Evolutionary conservation across 2,113 vertebrate species (phyloP), one percentile per base, ranked within the genome.

Genomic region (Pavo muticus): DNA sequence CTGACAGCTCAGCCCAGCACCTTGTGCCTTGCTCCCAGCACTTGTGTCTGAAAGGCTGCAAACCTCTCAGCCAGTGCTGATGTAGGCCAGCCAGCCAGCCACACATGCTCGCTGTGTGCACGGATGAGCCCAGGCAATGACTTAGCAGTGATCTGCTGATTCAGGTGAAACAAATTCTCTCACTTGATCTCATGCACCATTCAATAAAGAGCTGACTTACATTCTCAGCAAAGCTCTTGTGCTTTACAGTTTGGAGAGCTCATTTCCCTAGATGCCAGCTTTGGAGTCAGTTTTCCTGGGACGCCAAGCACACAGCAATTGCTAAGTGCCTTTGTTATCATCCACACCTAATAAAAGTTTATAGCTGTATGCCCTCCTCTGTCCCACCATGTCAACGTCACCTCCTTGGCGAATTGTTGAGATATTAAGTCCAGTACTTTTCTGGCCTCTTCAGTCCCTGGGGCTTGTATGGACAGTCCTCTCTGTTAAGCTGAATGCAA

Each of bases 261-360:
- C 52, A 4, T 93, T 86, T 96, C 69, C 69, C 79, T 25, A 18
- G 60, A 25, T 88, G 29, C 79, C 47, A 48, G 56, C n/a, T 80
- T 75, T 87, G 85, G 69, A 90, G 75, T 90, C 91, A 78, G 72
- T 86, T 75, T 88, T 96, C 47, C 61, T 83, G 88, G 86, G 85
- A 91, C 3, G 2, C 87, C 82, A 83, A 93, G 78, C 75, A 60
- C 64, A 30, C 24, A 59, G 59, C 4, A 8, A 39, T 91, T 61
- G 10, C 65, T 69, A 47, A 78, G 70, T 0, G 0, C 19, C 0
- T 57, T 93, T 90, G 37, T 84, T 88, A 65, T 81, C 88, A 86
- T 84, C 72, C 2, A 0, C 93, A 91, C 93, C 80, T 95, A 74
- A 94, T 91, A 90, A 93, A 93, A 88, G 3, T 10, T 67, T 74